Evolutionary conservation across 2,797 vertebrate genomes (phyloP), one percentile per base, ranked within the genome.

Genomic region (Hydrolagus colliei): DNA sequence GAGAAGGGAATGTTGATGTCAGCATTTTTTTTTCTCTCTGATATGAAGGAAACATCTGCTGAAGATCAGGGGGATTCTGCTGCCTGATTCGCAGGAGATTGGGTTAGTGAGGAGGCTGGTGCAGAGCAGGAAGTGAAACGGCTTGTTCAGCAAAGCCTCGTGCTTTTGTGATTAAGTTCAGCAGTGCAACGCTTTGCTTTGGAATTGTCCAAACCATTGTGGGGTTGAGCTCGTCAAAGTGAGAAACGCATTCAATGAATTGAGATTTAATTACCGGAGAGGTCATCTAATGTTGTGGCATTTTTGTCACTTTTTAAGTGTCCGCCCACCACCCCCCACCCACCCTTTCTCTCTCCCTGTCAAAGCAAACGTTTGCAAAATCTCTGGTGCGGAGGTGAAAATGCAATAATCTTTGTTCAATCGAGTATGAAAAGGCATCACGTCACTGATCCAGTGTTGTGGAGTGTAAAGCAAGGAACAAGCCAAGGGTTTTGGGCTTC

Each of bases 81-180:
- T 10, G 52, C 65, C 1, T 71, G 32, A 16, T 52, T 41, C 79
- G 13, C 65, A 68, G 65, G 18, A 68, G 79, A 20, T 35, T 41
- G 27, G 1, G 22, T 84, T 68, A 84, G 14, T 52, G 32, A 41
- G 79, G 65, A 84, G 79, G 16, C 65, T 41, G 32, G 41, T 52
- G 41, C 79, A 41, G 27, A 84, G 79, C 65, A 71, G 79, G 79
- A 84, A 67, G 9, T 77, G 18, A 59, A 61, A 10, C 75, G n/a
- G 6, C 61, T 9, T 35, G 41, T 80, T 68, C 16, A 84, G 65
- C 65, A 27, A 41, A 18, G 32, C 65, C 67, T 71, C 65, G 9
- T 71, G 79, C 71, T 84, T 71, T 68, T 84, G 32, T 71, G 52
- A 84, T 84, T 71, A 84, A 84, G 79, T 52, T 84, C 63, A 52